Conservation (phyloP, 2,888 invertebrate genomes). For the Automeris io region DNA sequence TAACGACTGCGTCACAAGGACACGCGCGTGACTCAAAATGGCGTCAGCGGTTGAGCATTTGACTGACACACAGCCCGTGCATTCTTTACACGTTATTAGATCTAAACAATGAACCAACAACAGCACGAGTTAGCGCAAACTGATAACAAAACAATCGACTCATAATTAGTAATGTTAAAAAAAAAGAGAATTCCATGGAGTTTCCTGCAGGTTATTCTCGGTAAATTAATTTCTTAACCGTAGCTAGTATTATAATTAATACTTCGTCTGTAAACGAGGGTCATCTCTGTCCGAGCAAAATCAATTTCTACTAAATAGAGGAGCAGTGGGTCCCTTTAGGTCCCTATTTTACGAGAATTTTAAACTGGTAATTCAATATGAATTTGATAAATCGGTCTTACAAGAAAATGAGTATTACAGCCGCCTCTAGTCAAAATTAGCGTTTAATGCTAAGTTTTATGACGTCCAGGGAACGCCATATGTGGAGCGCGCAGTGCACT, state of each 20-base stretch:
- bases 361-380: too few relatives aligned
- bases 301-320: too few relatives aligned
- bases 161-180: background rate
- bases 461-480: constrained; percentile 1
- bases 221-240: too few relatives aligned
- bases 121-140: background rate
- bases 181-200: too few relatives aligned
- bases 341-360: too few relatives aligned
- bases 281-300: too few relatives aligned
- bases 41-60: constrained; percentile 32
- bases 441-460: background rate
- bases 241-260: too few relatives aligned
- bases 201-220: too few relatives aligned
- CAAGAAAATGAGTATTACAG: too few relatives aligned
- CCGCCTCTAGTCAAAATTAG: background rate
- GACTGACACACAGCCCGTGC: constrained; percentile 23
- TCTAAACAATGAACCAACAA: background rate
- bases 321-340: too few relatives aligned
- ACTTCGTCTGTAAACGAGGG: too few relatives aligned
- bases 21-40: constrained; percentile 45
- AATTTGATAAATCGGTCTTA: too few relatives aligned
- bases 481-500: background rate
- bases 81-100: constrained; percentile 31
- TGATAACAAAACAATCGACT: background rate
- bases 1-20: constrained; percentile 40